Evolutionary conservation across 2,113 vertebrate genomes (phyloP), one percentile per base, ranked within the genome.

Genomic region (Lethenteron reissneri): DNA sequence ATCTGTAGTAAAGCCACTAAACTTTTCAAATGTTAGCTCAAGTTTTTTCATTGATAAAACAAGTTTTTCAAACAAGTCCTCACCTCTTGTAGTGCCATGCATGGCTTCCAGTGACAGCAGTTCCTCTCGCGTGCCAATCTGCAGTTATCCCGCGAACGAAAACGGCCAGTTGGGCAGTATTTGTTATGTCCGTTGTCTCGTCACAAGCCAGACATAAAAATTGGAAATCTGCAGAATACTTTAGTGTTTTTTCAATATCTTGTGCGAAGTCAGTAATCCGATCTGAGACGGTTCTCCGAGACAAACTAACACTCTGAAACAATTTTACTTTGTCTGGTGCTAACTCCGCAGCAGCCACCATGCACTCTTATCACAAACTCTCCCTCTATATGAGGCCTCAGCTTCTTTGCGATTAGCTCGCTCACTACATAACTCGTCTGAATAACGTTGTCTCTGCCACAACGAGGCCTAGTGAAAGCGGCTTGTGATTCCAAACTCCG

Each of bases 181-280:
- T 75, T 71, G 69, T 73, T 73, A 75, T 75, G 74, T 75, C 72
- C 12, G 74, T 75, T 72, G 71, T 74, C 68, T 75, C 72, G 72
- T 76, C 58, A n/a, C 72, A 73, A 41, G 71, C 64, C 70, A 76
- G 72, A 75, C 71, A 76, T 57, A 75, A 75, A 73, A 76, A 75
- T 25, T 68, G 64, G 2, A 68, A 68, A 68, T 68, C 64, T 71
- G 70, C 70, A 41, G 72, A 25, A 21, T 75, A 41, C 62, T 71
- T 71, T 64, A 75, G 70, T 68, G 62, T 56, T 58, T 74, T n/a
- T 72, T 74, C 71, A 72, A 75, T n/a, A 74, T 75, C 74, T 74
- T 75, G 73, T 74, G 72, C 64, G 17, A 74, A 56, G 25, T 73
- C 72, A 58, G 62, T 73, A 76, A 76, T 76, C 56, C 58, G 12